These are phyloP conservation scores for Actinostola sp. DNA, from an alignment of 92 coral and sea anemone species.

Conservation along the genomic window DNA sequence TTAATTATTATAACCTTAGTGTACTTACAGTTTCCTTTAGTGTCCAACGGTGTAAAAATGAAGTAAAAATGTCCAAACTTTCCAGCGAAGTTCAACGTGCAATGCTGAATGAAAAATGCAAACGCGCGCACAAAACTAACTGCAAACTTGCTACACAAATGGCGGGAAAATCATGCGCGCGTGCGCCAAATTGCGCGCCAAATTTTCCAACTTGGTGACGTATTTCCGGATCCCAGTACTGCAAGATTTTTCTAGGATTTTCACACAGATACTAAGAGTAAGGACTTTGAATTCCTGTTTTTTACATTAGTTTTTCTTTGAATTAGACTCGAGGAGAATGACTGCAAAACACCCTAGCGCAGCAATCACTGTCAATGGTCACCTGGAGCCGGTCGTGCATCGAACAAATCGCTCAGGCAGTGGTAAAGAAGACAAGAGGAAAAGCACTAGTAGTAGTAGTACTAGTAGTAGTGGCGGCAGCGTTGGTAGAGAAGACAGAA, in stretches of 20 bases:
- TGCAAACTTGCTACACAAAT: not conserved
- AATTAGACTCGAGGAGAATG: conserved; percentile 16
- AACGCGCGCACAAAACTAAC: not conserved
- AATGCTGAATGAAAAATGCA: not conserved
- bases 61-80: too few species aligned
- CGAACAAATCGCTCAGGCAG: conserved; percentile 15
- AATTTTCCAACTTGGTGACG: too few species aligned
- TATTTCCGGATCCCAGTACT: too few species aligned
- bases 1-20: too few species aligned
- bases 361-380: conserved; percentile 22
- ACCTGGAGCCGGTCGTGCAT: conserved; percentile 18
- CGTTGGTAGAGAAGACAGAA: conserved; percentile 38
- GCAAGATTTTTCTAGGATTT: too few species aligned
- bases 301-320: not conserved
- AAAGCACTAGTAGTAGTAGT: conserved; percentile 33
- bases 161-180: conserved; percentile 2
- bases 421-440: conserved; percentile 26
- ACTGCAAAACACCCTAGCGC: not conserved
- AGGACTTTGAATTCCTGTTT: not conserved
- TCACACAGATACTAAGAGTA: too few species aligned
- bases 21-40: too few species aligned
- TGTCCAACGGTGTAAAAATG: too few species aligned
- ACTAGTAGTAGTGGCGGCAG: conserved; percentile 33
- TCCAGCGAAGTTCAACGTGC: too few species aligned
- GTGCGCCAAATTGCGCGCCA: conserved; percentile 1